phyloP scores from a whole-genome alignment of 2,797 vertebrate genomes.

The Argya squamiceps region DNA sequence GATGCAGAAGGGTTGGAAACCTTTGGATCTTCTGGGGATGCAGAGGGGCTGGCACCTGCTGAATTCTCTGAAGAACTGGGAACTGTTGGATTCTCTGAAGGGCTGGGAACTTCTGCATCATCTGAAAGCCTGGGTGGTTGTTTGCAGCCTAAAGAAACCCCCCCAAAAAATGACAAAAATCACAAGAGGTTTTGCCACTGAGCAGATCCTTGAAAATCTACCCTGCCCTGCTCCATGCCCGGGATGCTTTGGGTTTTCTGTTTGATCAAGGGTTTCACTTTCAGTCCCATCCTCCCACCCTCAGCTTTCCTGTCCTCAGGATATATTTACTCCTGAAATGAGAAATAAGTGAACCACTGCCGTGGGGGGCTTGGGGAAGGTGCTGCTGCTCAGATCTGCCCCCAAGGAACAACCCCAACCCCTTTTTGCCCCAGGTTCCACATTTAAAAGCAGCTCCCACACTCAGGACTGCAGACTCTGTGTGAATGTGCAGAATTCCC shows the following conservation, averaged over 20 bases:
- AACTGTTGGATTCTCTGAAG: background rate
- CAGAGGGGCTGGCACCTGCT: background rate
- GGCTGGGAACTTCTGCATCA: background rate
- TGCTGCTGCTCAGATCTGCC: background rate
- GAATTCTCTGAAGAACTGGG: too few species aligned
- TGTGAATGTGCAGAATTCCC: accelerated
- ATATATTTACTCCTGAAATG: background rate
- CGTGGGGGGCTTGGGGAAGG: background rate
- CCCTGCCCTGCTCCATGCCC: background rate
- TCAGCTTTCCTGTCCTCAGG: background rate
- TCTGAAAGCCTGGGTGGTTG: background rate
- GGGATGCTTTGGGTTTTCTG: background rate
- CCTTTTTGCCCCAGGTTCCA: background rate
- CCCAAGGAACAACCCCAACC: accelerated
- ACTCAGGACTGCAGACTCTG: accelerated
- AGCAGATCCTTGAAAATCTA: background rate
- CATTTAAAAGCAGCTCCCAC: background rate
- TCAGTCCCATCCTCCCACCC: background rate
- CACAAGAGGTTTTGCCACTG: background rate
- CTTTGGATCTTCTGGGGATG: background rate
- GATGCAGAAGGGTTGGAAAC: background rate
- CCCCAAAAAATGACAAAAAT: background rate
- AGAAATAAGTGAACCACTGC: background rate
- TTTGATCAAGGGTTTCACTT: background rate
- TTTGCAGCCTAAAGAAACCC: background rate